Conservation (phyloP, 2,888 invertebrate genomes). For the Smittia sp. region DNA sequence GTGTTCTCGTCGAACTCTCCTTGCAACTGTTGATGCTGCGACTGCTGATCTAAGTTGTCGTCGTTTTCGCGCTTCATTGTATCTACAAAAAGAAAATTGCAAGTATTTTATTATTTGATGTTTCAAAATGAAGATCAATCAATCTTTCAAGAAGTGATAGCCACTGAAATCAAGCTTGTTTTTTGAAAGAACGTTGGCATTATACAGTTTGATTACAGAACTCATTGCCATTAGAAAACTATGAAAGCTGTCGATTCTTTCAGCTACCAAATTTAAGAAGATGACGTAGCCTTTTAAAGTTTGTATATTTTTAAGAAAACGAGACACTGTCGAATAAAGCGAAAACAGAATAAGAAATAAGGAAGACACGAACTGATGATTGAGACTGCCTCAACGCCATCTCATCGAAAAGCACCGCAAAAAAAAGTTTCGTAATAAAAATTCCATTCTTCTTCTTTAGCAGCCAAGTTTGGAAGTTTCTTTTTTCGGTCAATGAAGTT, state of each 20-base stretch:
- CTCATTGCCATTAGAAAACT: no score
- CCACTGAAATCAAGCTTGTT: not conserved
- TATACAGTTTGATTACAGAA: no score
- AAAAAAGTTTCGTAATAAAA: conserved; percentile 15
- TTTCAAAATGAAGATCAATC: not conserved
- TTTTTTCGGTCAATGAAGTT: conserved; percentile 28
- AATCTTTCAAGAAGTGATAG: not conserved
- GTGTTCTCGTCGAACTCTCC: not conserved
- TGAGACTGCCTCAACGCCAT: conserved; percentile 27
- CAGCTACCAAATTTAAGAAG: no score
- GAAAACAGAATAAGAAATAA: not conserved
- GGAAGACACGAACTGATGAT: not conserved
- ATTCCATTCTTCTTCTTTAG: conserved; percentile 16
- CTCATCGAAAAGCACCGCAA: not conserved
- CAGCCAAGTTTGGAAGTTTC: conserved; percentile 27
- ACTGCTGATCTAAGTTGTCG: conserved; percentile 40
- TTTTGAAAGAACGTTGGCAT: no score
- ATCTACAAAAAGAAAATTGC: conserved; percentile 45
- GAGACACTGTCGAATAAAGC: no score
- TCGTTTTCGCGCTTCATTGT: conserved; percentile 49
- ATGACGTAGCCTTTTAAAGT: not conserved
- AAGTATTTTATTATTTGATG: conserved; percentile 1
- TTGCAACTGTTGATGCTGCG: not conserved
- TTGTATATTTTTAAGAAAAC: not conserved
- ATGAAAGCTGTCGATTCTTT: not conserved